phyloP scores from a whole-genome alignment of 2,113 vertebrate genomes.

The Saimiri boliviensis region DNA sequence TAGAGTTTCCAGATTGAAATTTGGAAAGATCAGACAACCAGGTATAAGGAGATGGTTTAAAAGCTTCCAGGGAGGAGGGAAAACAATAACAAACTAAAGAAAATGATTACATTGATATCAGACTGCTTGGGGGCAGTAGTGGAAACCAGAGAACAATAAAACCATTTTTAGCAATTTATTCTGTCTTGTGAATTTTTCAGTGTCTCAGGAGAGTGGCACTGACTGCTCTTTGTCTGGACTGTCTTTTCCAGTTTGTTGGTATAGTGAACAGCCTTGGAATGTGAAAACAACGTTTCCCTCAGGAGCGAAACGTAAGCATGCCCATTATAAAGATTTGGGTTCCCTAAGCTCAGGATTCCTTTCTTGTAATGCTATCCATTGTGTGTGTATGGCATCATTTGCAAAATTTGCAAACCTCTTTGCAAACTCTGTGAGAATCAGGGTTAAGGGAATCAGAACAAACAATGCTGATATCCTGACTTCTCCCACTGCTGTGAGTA shows the following conservation, averaged over 20 bases:
- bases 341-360: neutral
- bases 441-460: neutral
- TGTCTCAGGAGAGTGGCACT: neutral
- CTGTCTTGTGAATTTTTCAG: neutral
- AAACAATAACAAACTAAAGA: neutral
- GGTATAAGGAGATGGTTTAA: neutral
- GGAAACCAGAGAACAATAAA: neutral
- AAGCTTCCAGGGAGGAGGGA: neutral
- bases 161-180: neutral
- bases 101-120: neutral
- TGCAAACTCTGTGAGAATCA: neutral
- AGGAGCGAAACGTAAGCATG: neutral
- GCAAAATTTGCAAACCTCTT: too few species aligned
- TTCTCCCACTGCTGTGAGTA: neutral
- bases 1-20: neutral
- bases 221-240: neutral
- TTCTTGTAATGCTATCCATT: neutral
- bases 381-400: neutral
- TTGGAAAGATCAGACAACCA: neutral
- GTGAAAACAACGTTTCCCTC: neutral
- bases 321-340: neutral
- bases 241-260: neutral
- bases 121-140: neutral
- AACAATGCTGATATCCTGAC: neutral
- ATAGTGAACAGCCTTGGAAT: neutral